These are phyloP conservation scores for Epizoanthus rinbou DNA, from an alignment of 92 coral and sea anemone species.

Conservation along the genomic window DNA sequence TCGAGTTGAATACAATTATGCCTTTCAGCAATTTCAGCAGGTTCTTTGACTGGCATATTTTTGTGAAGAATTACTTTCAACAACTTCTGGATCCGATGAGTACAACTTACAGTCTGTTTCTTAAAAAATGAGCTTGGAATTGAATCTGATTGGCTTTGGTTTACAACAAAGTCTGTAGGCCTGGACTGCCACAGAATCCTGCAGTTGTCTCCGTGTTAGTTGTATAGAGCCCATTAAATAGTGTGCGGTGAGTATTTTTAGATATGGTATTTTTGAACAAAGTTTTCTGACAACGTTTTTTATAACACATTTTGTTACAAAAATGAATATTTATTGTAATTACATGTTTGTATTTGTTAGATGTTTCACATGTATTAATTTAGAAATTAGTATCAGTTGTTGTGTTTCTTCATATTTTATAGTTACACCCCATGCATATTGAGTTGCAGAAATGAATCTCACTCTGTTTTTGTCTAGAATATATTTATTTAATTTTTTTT, in stretches of 20 bases:
- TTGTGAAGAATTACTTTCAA: not conserved
- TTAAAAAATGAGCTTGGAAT: conserved; percentile 26
- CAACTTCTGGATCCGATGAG: conserved; percentile 11
- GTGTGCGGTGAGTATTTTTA: conserved; percentile 22
- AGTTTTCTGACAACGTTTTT: not conserved
- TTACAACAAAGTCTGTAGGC: not conserved
- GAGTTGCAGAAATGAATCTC: not conserved
- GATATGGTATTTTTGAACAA: conserved; percentile 11
- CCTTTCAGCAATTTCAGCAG: conserved; percentile 16
- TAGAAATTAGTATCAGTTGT: not conserved
- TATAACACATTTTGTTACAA: conserved; percentile 7
- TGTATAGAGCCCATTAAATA: not conserved
- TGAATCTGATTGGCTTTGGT: conserved; percentile 22
- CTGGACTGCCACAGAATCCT: conserved; percentile 11
- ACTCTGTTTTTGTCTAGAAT: not conserved
- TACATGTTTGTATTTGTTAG: not conserved
- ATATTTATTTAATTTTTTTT: too few species aligned
- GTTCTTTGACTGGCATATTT: not conserved
- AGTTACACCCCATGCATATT: conserved; percentile 3
- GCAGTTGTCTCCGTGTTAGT: conserved; percentile 2
- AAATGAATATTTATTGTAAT: not conserved
- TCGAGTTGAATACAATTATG: conserved; percentile 8
- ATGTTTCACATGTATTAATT: not conserved
- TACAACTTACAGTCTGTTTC: conserved; percentile 18
- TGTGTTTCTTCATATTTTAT: not conserved